Percentiles rank a stretch among this genome's conserved stretches.
Evolutionary conservation across 1,140 invertebrate genomes (phyloP).

Genomic region (Chrysomallon squamiferum): DNA sequence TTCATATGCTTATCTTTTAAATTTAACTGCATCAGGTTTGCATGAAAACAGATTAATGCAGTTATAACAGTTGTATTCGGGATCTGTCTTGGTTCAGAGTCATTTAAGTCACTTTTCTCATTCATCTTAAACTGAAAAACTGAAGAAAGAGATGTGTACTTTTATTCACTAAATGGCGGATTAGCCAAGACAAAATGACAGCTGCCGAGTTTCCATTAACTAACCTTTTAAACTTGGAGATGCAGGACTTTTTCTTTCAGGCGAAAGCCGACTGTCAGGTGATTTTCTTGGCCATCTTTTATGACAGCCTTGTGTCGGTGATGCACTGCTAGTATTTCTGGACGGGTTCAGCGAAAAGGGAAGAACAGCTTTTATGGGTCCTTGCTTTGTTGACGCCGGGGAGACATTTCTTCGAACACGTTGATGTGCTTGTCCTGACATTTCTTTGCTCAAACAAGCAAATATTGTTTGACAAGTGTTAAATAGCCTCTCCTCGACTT

Average conservation of each 20-base stretch:
- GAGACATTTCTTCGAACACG: constrained; percentile 42
- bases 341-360: constrained; percentile 36
- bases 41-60: too few relatives aligned
- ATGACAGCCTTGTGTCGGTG: constrained; percentile 24
- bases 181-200: too few relatives aligned
- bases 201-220: too few relatives aligned
- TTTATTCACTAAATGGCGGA: too few relatives aligned
- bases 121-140: too few relatives aligned
- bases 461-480: background rate
- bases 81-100: too few relatives aligned
- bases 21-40: too few relatives aligned
- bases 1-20: too few relatives aligned
- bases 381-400: constrained; percentile 36
- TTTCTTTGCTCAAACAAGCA: background rate
- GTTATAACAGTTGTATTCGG: too few relatives aligned
- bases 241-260: constrained; percentile 37
- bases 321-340: constrained; percentile 26
- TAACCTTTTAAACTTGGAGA: constrained; percentile 17
- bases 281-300: constrained; percentile 30
- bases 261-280: constrained; percentile 34
- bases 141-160: too few relatives aligned
- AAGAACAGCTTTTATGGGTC: constrained; percentile 48
- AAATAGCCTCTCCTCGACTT: too few relatives aligned
- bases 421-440: constrained; percentile 22
- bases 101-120: too few relatives aligned